These are phyloP conservation scores for Zygaena filipendulae DNA, from an alignment of 2,888 invertebrate species.

Conservation along the genomic window DNA sequence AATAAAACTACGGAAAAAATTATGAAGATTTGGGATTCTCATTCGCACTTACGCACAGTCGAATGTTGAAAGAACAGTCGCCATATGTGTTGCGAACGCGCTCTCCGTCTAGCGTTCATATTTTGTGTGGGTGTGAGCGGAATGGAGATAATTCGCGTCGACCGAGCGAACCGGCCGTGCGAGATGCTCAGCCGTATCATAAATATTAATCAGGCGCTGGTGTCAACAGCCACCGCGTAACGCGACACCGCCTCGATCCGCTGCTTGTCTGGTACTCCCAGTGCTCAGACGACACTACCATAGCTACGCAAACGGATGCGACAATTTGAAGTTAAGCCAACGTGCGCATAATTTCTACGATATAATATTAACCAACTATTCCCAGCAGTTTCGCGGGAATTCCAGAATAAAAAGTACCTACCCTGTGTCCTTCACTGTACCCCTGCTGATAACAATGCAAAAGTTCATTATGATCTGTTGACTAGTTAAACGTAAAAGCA, in stretches of 20 bases:
- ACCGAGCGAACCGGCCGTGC: conserved; percentile 62
- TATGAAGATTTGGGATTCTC: conserved; percentile 59
- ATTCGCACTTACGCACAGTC: conserved; percentile 59
- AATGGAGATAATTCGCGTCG: conserved; percentile 55
- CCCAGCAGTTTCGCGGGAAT: too few species aligned
- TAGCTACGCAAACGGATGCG: conserved; percentile 24
- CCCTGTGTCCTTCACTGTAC: too few species aligned
- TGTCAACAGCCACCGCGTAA: conserved; percentile 70
- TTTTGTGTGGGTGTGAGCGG: conserved; percentile 34
- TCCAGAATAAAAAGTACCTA: too few species aligned
- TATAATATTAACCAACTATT: too few species aligned
- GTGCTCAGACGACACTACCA: conserved; percentile 29
- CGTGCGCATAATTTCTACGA: too few species aligned
- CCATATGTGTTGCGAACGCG: conserved; percentile 35
- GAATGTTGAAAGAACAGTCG: conserved; percentile 48
- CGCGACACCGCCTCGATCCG: conserved; percentile 61
- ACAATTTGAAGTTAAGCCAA: conserved; percentile 22
- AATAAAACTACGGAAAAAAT: conserved; percentile 42
- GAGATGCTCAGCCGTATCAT: conserved; percentile 68
- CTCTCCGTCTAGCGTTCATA: conserved; percentile 30
- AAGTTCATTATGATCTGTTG: too few species aligned
- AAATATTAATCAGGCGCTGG: conserved; percentile 70
- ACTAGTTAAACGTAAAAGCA: too few species aligned
- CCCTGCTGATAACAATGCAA: too few species aligned
- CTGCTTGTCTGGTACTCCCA: conserved; percentile 55